Conservation (phyloP, 2,113 vertebrate genomes). For the Calyptomena viridis region DNA sequence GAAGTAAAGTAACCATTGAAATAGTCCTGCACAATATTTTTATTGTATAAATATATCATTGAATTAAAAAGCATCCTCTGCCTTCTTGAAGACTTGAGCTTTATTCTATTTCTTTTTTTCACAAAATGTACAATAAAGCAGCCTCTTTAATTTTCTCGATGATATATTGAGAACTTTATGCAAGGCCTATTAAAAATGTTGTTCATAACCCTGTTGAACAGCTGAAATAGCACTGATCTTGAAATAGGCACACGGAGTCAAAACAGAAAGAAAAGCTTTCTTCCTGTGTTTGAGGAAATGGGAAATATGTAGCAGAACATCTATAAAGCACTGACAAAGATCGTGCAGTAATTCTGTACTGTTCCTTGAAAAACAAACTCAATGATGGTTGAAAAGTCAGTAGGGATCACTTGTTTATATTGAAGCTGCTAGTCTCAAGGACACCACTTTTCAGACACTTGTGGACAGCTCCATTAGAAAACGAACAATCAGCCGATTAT, state of each 20-base stretch:
- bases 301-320: not conserved
- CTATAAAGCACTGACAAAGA: not conserved
- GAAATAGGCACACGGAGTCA: not conserved
- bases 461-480: not conserved
- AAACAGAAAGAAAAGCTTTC: not conserved
- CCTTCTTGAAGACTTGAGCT: not conserved
- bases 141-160: not conserved
- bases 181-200: not conserved
- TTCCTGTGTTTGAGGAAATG: not conserved
- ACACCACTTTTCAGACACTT: not conserved
- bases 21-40: not conserved
- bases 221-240: not conserved
- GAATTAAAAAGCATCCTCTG: not conserved
- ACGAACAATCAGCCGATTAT: not conserved
- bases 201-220: not conserved
- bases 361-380: not conserved
- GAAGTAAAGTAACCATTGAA: not conserved
- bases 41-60: not conserved
- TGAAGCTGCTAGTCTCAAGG: not conserved
- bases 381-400: not conserved
- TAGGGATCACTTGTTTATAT: not conserved
- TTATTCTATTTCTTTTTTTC: not conserved
- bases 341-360: not conserved
- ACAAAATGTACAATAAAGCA: not conserved
- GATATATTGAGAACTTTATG: not conserved